Base-by-base conservation (phyloP, 2,113 vertebrate species). In the Condylura cristata region DNA sequence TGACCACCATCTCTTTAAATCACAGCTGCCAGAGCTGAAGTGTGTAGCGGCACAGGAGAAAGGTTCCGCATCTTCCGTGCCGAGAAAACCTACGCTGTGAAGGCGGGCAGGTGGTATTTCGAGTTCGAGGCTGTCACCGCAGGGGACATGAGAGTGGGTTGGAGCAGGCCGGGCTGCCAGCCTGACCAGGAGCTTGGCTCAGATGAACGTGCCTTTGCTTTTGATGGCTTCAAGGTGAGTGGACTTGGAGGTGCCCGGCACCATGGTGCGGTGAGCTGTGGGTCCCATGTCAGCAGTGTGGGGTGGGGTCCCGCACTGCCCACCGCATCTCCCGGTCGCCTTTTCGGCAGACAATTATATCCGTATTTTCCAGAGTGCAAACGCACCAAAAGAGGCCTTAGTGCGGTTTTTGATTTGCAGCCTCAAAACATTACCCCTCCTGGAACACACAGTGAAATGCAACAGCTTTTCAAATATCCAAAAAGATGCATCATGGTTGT, bases 191-290 rank as follows among this genome's bases (percentile, higher is more conserved):
- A 99, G 71, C 98, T 99, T 81, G 99, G 99, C 56, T 99, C 99
- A 0, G 99, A 99, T 84, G 99, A 99, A 75, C 98, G 99, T 81
- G 99, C 99, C 96, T 99, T 99, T 96, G 99, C 99, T 68, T 99
- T 99, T 84, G 99, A 99, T 76, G 99, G 99, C 56, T 99, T 99
- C 97, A 99, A 99, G 99, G 99, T 99, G 95, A 97, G 97, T 96
- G 10, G 2, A 22, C 24, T 44, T 44, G 20, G 41, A 30, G 34
- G 17, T n/a, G n/a, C n/a, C n/a, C n/a, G n/a, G n/a, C n/a, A n/a
- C n/a, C n/a, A n/a, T n/a, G n/a, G n/a, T n/a, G 14, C n/a, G 56
- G 46, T 58, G 44, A 44, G 1, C 66, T 6, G 61, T 51, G 32
- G 2, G 6, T n/a, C 6, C 0, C 14, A 24, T 34, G 6, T 34